Evolutionary conservation across 2,888 invertebrate genomes (phyloP).

Genomic region (Bimastos eiseni): DNA sequence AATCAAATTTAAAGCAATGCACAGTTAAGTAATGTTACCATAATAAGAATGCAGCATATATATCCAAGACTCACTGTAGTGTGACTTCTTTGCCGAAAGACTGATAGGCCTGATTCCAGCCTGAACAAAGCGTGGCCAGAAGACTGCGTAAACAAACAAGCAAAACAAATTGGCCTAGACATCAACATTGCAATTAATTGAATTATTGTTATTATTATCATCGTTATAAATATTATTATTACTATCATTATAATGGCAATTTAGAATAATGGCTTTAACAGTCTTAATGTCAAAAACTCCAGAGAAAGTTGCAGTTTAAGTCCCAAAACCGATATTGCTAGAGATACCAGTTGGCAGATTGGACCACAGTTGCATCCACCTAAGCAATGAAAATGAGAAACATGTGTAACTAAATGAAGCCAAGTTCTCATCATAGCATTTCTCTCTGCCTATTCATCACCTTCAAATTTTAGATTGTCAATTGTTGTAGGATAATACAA

Average conservation of each 20-base stretch:
- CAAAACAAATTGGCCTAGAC: not conserved
- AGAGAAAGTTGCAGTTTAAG: too few species aligned
- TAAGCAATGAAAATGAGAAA: too few species aligned
- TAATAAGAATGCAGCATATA: not conserved
- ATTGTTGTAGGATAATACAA: too few species aligned
- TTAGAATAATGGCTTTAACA: too few species aligned
- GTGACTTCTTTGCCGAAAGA: not conserved
- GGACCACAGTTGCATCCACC: not conserved
- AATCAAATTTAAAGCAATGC: not conserved
- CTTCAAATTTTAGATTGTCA: too few species aligned
- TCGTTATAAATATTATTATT: too few species aligned
- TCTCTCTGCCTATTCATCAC: too few species aligned
- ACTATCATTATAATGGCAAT: not conserved
- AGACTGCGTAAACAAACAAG: not conserved
- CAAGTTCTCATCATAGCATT: too few species aligned
- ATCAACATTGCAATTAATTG: not conserved
- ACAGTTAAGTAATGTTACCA: not conserved
- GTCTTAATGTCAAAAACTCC: too few species aligned
- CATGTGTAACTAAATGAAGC: too few species aligned
- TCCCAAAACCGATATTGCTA: too few species aligned
- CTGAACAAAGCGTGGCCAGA: not conserved
- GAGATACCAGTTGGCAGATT: not conserved
- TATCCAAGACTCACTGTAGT: constrained; percentile 13
- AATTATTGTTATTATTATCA: not conserved
- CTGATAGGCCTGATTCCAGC: not conserved